Percentiles rank a stretch among this genome's conserved stretches.
Evolutionary conservation across 2,888 invertebrate species (phyloP).

Genomic region (Pachycephus smyrnensis): DNA sequence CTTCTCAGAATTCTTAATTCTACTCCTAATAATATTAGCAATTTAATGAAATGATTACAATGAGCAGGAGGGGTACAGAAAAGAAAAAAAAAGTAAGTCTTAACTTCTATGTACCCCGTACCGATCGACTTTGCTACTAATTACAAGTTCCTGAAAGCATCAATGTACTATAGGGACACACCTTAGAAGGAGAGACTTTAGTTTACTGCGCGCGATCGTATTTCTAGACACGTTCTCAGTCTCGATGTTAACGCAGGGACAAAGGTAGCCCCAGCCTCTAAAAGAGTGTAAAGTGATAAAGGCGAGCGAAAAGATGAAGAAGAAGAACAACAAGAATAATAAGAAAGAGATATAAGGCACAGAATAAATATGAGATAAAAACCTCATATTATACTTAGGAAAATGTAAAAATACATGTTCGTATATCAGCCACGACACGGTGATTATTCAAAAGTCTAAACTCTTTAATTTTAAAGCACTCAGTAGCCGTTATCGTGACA

Average conservation of each 20-base stretch:
- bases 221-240: neutral
- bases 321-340: neutral
- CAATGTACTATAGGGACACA: neutral
- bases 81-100: neutral
- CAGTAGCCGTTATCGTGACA: neutral
- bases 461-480: neutral
- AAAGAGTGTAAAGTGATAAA: neutral
- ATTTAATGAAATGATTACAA: neutral
- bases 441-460: neutral
- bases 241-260: neutral
- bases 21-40: neutral
- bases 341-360: neutral
- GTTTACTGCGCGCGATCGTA: neutral
- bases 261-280: neutral
- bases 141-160: neutral
- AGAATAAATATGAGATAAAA: neutral
- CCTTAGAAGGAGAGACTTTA: neutral
- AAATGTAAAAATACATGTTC: neutral
- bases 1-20: neutral
- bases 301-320: neutral
- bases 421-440: neutral
- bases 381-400: neutral
- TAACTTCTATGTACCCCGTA: neutral
- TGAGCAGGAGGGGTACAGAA: neutral
- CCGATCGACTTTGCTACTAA: neutral